These are phyloP conservation scores for Corapipo altera DNA, from an alignment of 2,113 vertebrate genomes.

Conservation along the genomic window DNA sequence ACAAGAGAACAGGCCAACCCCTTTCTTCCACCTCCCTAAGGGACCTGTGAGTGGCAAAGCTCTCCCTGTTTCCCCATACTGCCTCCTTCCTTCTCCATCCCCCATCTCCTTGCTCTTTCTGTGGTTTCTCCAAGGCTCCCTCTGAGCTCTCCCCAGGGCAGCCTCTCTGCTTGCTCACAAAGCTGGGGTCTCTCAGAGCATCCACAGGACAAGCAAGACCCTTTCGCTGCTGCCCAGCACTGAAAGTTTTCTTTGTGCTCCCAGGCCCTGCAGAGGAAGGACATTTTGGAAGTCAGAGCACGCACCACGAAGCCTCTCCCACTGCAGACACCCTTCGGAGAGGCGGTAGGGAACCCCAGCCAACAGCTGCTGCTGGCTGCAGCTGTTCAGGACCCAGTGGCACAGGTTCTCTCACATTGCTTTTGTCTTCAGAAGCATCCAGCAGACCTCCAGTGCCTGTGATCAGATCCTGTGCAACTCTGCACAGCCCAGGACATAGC, in stretches of 20 bases:
- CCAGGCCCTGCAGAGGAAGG: not conserved
- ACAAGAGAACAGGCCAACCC: not conserved
- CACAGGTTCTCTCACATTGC: not conserved
- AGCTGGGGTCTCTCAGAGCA: not conserved
- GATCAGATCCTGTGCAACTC: not conserved
- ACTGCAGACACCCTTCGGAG: not conserved
- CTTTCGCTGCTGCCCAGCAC: not conserved
- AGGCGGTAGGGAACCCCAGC: not conserved
- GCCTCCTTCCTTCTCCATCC: not conserved
- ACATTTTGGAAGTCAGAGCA: not conserved
- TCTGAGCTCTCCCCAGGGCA: not conserved
- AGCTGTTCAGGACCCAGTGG: not conserved
- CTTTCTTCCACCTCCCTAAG: not conserved
- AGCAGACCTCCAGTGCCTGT: not conserved
- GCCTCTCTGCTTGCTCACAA: not conserved
- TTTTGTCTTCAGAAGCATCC: not conserved
- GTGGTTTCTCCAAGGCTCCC: not conserved
- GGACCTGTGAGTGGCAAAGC: not conserved
- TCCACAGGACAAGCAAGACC: not conserved
- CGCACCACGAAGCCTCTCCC: rapidly evolving
- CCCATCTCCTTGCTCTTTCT: not conserved
- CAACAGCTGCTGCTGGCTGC: not conserved
- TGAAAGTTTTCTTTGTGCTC: not conserved
- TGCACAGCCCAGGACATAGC: not conserved
- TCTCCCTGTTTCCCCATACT: not conserved